These are phyloP conservation scores for Ptycholaimellus sp. DNA, from an alignment of 2,888 invertebrate genomes.

Conservation along the genomic window DNA sequence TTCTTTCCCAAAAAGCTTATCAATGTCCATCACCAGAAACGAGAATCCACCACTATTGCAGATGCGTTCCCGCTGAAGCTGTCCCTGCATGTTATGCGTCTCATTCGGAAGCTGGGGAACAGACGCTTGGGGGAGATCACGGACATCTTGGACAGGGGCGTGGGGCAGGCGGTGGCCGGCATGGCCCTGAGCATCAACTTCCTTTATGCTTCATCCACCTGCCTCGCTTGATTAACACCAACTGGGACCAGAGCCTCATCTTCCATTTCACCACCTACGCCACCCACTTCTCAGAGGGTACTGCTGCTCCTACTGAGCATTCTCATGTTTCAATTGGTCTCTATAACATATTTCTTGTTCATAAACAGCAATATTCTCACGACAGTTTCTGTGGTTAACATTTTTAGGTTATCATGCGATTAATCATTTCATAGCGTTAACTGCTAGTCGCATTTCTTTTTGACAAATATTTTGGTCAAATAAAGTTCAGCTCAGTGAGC, in stretches of 20 bases:
- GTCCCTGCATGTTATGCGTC: conserved; percentile 15
- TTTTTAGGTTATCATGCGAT: too few species aligned
- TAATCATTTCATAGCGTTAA: too few species aligned
- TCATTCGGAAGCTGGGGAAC: conserved; percentile 10
- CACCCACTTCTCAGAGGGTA: conserved; percentile 8
- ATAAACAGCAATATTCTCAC: too few species aligned
- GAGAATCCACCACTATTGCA: conserved; percentile 2
- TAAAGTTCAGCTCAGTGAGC: too few species aligned
- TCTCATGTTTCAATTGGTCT: too few species aligned
- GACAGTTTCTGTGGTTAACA: too few species aligned
- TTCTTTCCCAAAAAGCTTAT: too few species aligned
- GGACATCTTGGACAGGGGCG: conserved; percentile 16
- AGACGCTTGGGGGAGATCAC: conserved; percentile 20
- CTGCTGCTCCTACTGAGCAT: conserved; percentile 13
- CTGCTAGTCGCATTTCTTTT: too few species aligned
- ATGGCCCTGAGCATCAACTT: conserved; percentile 17
- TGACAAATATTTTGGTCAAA: too few species aligned
- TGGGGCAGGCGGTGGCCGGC: conserved; percentile 19
- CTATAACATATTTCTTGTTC: too few species aligned
- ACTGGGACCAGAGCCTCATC: conserved; percentile 21
- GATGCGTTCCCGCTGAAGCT: conserved; percentile 14
- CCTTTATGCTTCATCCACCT: conserved; percentile 21
- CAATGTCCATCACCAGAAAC: too few species aligned
- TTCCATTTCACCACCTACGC: conserved; percentile 21
- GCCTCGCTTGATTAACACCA: conserved; percentile 22